These are phyloP conservation scores for Myotis lucifugus DNA, from an alignment of 2,113 vertebrate species.

Conservation along the genomic window DNA sequence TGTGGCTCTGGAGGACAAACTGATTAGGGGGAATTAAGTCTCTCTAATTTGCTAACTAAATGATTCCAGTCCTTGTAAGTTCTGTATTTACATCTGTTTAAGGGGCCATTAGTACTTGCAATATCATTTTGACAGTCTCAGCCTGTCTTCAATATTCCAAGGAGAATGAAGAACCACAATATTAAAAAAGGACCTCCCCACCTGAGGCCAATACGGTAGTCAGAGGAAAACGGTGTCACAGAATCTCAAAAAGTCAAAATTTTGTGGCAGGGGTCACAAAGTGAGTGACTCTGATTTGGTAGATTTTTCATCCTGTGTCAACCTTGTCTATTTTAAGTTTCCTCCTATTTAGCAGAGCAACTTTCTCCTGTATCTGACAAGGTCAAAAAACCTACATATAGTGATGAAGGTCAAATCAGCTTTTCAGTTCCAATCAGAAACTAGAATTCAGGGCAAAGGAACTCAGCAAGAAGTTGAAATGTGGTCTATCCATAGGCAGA, in stretches of 20 bases:
- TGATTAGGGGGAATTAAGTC: neutral
- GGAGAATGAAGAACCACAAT: neutral
- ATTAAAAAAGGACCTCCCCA: neutral
- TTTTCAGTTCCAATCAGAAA: constrained; percentile 13
- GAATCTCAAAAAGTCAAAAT: constrained; percentile 13
- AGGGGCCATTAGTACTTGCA: neutral
- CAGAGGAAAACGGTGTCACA: neutral
- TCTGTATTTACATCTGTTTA: neutral
- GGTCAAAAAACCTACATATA: neutral
- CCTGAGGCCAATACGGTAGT: neutral
- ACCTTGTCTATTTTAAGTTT: constrained; percentile 40
- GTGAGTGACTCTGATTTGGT: neutral
- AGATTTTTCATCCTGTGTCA: constrained; percentile 39
- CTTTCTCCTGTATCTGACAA: constrained; percentile 15
- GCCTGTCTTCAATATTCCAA: neutral
- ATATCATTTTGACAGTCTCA: constrained; percentile 26
- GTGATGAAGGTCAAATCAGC: neutral
- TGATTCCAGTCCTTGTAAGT: neutral
- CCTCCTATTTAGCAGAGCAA: constrained; percentile 11
- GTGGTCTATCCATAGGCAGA: neutral
- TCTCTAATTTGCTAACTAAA: constrained; percentile 19
- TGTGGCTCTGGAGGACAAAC: neutral
- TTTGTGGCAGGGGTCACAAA: neutral
- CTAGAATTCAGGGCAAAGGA: neutral
- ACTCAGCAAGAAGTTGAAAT: neutral